Evolutionary conservation across 2,113 vertebrate genomes (phyloP), one percentile per base, ranked within the genome.

Genomic region (Oncorhynchus keta): DNA sequence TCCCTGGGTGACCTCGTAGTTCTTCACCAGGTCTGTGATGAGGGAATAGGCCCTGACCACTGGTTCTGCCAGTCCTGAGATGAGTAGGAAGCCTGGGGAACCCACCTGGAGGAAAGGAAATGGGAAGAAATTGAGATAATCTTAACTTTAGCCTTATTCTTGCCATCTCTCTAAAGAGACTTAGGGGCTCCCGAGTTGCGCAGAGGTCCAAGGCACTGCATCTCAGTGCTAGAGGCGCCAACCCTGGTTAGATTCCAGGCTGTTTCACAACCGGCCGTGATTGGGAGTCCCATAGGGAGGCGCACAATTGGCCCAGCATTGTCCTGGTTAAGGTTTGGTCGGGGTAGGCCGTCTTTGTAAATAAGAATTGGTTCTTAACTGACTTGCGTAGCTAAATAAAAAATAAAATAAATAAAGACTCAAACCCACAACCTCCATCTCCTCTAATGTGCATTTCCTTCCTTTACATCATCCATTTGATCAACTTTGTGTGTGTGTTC

Each of bases 21-120:
- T 80, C 22, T 92, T 90, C 79, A 93, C 81, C 71, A 95, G 88
- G 69, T 93, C 92, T 49, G 89, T 85, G 48, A 96, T 89, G 1
- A 94, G 89, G 24, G 94, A 96, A 87, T 93, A 95, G 80, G 95
- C 95, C 88, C 94, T 94, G n/a, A 96, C 95, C 62, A 95, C 96
- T 3, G 94, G 93, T 80, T 96, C 96, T 0, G 86, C 83, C 32
- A 96, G 86, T 7, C 96, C 96, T 0, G 93, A 95, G 79, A 96
- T 89, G 11, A 93, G 89, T 39, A 97, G 83, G 14, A 76, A 88
- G 3, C 95, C 95, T 0, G 88, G 82, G 13, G 92, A 91, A 3
- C 86, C 85, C 0, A 94, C 81, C 94, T 94, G 18, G 51, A 45
- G 79, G 74, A 28, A 18, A 26, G 73, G 61, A 78, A 39, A 45